Base-by-base conservation (phyloP, 2,113 vertebrate species). In the Oreocharis arfaki region DNA sequence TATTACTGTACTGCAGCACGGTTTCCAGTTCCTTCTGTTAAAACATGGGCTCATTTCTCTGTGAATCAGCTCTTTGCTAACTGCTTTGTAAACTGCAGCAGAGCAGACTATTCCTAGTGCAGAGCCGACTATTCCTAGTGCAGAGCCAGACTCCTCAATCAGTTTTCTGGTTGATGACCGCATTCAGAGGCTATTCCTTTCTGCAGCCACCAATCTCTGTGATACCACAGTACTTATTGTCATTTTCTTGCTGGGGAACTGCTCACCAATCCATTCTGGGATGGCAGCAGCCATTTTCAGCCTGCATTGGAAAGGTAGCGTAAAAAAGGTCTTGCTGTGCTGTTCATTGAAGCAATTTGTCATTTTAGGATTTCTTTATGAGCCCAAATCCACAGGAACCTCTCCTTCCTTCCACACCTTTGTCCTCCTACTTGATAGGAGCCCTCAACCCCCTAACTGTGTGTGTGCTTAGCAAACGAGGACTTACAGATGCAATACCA, bases 51-150 rank as follows among this genome's bases (percentile, higher is more conserved):
- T 96, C 3, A 3, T 90, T 93, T 84, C 70, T 93, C 35, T 42
- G 59, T 80, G 67, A 88, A 95, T 94, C 87, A 94, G 85, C 83
- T 96, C 68, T 91, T 93, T 70, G 47, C 67, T 85, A 42, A 49
- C 61, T 87, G 68, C 61, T 93, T 47, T 26, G 5, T 70, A 50
- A 88, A 75, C 68, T 83, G 39, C 52, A 83, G 23, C 33, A 55
- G 87, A 73, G 52, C 59, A 90, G 85, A 84, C 63, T 93, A 88
- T 86, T 91, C 71, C 60, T 70, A n/a, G n/a, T n/a, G 23, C 33
- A 55, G 87, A 73, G 52, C 59, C 88, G 85, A 84, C 63, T 93
- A 88, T 86, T 91, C 71, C 60, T 70, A n/a, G n/a, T n/a, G n/a
- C 39, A 64, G 52, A 90, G 68, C 63, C 71, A 88, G 82, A 27